Base-by-base conservation (phyloP, 2,113 vertebrate species). In the Deroptyus accipitrinus region DNA sequence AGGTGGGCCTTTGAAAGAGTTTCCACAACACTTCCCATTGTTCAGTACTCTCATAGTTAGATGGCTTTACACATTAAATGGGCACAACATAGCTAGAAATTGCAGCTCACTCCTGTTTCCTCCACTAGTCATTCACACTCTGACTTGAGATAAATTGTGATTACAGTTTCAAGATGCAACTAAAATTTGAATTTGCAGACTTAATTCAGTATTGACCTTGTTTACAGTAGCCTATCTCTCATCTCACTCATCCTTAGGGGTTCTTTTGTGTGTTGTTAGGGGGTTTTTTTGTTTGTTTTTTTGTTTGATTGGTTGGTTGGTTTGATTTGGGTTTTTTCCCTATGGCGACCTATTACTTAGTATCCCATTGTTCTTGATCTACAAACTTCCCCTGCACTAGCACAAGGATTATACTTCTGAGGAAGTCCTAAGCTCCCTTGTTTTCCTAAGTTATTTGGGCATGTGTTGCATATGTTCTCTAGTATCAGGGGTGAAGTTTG, bases 251-350 rank as follows among this genome's bases (percentile, higher is more conserved):
- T 64, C 7, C 17, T 54, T 54, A 20, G 7, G 57, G 33, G 33
- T 23, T 35, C 57, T 59, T 54, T 61, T 88, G n/a, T 86, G 9
- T 8, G 16, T 22, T 76, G 4, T 2, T 41, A 44, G 35, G 17
- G 11, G 12, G 1, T 12, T 46, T 31, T 41, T 54, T 23, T 44
- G 14, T 7, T 10, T 35, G 25, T 48, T 69, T 22, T 25, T 18
- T 35, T 35, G 33, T 48, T n/a, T 18, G 23, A 11, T 27, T 18
- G 3, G 7, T 27, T 62, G n/a, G 14, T 25, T 37, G 9, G 57
- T n/a, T 59, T 59, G 33, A 59, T 37, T 37, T 37, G 59, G 14
- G 6, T 11, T 27, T 42, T 33, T 13, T 0, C 0, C 1, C 2
- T 25, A 8, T 66, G 20, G 10, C 52, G 24, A 37, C 18, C 33